Conservation (phyloP, 2,113 vertebrate species). For the Elgaria multicarinata region DNA sequence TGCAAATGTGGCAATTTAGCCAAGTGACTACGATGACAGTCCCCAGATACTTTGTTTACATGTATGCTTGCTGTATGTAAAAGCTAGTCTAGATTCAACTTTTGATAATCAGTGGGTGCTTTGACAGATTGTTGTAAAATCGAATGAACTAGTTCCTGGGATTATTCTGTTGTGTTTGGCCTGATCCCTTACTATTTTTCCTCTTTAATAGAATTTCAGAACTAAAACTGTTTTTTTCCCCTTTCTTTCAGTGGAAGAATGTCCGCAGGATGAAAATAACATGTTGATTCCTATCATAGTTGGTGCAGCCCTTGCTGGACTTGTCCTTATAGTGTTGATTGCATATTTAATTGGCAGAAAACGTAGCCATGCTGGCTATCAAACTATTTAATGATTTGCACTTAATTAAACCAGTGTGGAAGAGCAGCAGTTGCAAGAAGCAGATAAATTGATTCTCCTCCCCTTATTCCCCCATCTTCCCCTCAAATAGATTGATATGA, state of each 20-base stretch:
- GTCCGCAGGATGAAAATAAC: constrained; percentile 89
- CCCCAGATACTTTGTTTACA: not conserved
- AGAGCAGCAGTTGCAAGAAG: constrained; percentile 69
- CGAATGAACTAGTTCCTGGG: not conserved
- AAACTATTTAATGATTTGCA: constrained; percentile 89
- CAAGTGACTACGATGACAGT: not conserved
- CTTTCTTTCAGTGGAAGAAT: constrained; percentile 86
- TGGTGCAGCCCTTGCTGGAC: constrained; percentile 92
- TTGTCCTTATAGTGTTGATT: constrained; percentile 93
- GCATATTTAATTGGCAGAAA: constrained; percentile 96
- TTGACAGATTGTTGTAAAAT: not conserved
- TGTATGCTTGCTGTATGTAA: not conserved
- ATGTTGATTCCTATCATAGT: constrained; percentile 98
- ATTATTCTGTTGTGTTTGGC: not conserved
- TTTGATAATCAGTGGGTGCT: not conserved
- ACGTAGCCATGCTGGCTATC: constrained; percentile 97
- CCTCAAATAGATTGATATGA: constrained; percentile 59
- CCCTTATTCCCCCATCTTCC: constrained; percentile 44
- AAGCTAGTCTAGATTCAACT: not conserved
- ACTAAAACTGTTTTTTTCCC: constrained; percentile 4
- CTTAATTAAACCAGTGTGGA: constrained; percentile 70
- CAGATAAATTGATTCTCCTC: constrained; percentile 20
- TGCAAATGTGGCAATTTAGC: not conserved
- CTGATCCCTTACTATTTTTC: not conserved
- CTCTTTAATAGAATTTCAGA: not conserved